Evolutionary conservation across 1,140 invertebrate species (phyloP).

Genomic region (Conopomorpha cramerella): DNA sequence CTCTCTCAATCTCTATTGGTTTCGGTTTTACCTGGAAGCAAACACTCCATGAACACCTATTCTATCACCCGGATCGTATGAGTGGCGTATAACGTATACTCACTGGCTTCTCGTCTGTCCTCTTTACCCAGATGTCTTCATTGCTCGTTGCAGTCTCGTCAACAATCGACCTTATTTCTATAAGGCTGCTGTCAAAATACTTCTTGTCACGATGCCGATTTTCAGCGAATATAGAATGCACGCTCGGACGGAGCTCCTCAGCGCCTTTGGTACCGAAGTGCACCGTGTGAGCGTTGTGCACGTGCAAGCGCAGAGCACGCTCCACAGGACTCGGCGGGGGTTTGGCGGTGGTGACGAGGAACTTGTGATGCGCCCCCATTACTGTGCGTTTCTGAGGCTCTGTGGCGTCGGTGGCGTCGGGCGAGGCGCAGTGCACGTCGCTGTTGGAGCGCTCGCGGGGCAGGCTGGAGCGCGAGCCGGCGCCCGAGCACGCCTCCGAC

Average conservation of each 20-base stretch:
- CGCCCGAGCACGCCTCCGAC: slow-evolving; percentile 11
- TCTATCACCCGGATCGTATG: no score
- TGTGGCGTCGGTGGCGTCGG: background rate
- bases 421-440: slow-evolving; percentile 6
- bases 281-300: slow-evolving; percentile 65
- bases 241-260: slow-evolving; percentile 59
- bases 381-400: slow-evolving; percentile 26
- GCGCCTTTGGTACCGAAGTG: slow-evolving; percentile 64
- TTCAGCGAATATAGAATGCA: slow-evolving; percentile 61
- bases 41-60: no score
- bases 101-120: slow-evolving; percentile 8
- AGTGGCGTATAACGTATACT: no score
- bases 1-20: no score
- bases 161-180: slow-evolving; percentile 78
- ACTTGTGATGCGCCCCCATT: slow-evolving; percentile 39
- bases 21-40: no score
- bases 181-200: slow-evolving; percentile 80
- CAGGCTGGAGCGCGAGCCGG: slow-evolving; percentile 10
- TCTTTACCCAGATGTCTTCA: slow-evolving; percentile 74
- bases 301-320: slow-evolving; percentile 57
- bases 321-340: slow-evolving; percentile 30
- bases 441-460: slow-evolving; percentile 3
- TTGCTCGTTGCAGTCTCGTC: slow-evolving; percentile 61
- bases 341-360: slow-evolving; percentile 37
- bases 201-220: slow-evolving; percentile 76